Conservation (phyloP, 2,113 vertebrate species). For the Myodes glareolus region DNA sequence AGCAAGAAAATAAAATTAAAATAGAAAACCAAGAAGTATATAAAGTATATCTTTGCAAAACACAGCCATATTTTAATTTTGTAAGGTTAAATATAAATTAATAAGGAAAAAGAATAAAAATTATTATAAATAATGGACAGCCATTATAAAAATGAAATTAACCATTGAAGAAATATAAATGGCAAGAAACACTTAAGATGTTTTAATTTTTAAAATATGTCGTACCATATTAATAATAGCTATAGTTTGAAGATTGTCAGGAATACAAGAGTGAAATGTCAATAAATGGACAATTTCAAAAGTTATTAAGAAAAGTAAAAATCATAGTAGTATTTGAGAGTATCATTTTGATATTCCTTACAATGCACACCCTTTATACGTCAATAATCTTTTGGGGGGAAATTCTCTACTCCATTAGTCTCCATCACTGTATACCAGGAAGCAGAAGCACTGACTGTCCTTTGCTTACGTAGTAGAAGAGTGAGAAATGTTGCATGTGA, state of each 20-base stretch:
- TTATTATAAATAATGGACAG: not conserved
- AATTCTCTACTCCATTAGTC: not conserved
- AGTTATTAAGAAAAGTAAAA: not conserved
- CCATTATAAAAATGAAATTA: not conserved
- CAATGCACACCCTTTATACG: not conserved
- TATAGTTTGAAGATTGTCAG: not conserved
- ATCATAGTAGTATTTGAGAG: constrained; percentile 31
- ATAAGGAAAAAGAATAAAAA: not conserved
- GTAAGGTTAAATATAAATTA: not conserved
- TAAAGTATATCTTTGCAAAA: not conserved
- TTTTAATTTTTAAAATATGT: not conserved
- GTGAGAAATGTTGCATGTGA: not conserved
- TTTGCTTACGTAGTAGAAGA: not conserved
- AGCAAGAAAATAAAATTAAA: constrained; percentile 42
- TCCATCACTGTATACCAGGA: not conserved
- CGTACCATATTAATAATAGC: not conserved
- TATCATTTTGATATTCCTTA: not conserved
- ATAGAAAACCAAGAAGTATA: not conserved
- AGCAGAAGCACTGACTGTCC: not conserved
- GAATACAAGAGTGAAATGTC: not conserved
- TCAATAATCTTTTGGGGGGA: not conserved
- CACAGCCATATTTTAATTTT: constrained; percentile 2
- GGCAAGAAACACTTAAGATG: not conserved
- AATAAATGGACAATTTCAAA: not conserved
- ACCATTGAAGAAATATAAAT: not conserved